Evolutionary conservation across 2,113 vertebrate genomes (phyloP), one percentile per base, ranked within the genome.

Genomic region (Ciconia boyciana): DNA sequence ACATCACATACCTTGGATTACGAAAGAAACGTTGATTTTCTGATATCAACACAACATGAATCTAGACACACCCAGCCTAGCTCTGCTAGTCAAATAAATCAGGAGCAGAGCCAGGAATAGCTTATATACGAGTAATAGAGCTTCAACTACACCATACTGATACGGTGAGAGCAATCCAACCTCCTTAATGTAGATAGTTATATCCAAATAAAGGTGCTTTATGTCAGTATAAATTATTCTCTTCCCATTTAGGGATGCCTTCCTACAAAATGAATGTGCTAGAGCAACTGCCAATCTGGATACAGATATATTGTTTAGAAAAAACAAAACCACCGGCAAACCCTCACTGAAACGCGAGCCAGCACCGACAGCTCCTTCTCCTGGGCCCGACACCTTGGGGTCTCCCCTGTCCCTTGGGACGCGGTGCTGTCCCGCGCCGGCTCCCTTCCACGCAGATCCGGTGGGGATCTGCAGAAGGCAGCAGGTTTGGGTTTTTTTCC

Each of bases 181-280:
- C 95, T 93, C 93, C 91, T 75, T 83, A 91, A 89, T 89, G 93
- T 16, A 89, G 91, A 95, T 85, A 66, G 95, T 94, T 96, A 89
- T 86, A 96, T 71, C 91, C 93, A 86, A 93, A 93, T 94, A 94
- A 96, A 94, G 93, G 93, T 94, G 90, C 80, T 96, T 91, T 93
- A 91, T 91, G 93, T 91, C 79, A 49, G 90, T 78, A 85, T 91
- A 94, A 94, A 93, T 94, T 93, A 94, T 86, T 34, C 90, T 55
- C 44, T 91, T 64, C 95, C 93, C 92, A 90, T 96, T 94, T 83
- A 96, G 82, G 86, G 92, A 94, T 87, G 94, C 92, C 92, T 90
- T 90, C 64, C 68, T 7, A 46, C 62, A 90, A 61, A 94, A 96
- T 87, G 83, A 80, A 96, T 94, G 94, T 46, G 89, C 26, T 39